A percentile compares a stretch with the other conserved stretches of the same genome.
phyloP scores from a whole-genome alignment of 2,113 vertebrate species.

The Hippolais icterina region DNA sequence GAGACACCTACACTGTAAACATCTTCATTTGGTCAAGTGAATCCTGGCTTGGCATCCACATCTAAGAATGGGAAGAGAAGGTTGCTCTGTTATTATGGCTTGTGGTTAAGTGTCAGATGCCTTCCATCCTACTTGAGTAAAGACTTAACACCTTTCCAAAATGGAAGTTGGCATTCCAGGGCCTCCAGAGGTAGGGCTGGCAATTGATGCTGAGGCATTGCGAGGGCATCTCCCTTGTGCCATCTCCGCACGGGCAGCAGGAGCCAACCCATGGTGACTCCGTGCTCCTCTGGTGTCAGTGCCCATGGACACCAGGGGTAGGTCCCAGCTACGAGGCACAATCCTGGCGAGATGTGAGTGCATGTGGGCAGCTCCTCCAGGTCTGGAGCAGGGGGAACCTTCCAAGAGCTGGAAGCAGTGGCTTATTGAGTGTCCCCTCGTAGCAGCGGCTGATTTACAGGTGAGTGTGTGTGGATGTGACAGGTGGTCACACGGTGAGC shows the following conservation, averaged over 20 bases:
- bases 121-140: not conserved
- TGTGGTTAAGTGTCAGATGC: slow-evolving; percentile 34
- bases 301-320: rapidly evolving
- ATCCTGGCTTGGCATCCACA: slow-evolving; percentile 24
- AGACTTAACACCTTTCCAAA: not conserved
- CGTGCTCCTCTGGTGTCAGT: not conserved
- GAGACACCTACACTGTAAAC: slow-evolving; percentile 31
- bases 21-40: slow-evolving; percentile 11
- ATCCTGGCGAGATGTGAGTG: rapidly evolving
- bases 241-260: not conserved
- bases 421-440: rapidly evolving
- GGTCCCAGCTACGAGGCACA: rapidly evolving
- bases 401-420: not conserved
- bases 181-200: not conserved
- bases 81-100: slow-evolving; percentile 35
- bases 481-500: not conserved
- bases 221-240: not conserved
- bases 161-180: not conserved
- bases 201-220: not conserved
- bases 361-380: rapidly evolving
- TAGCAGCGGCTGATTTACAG: not conserved
- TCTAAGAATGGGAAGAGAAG: not conserved
- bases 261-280: rapidly evolving
- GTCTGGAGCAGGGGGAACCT: not conserved
- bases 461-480: not conserved